phyloP scores from a whole-genome alignment of 1,140 invertebrate genomes.

The Musca domestica region DNA sequence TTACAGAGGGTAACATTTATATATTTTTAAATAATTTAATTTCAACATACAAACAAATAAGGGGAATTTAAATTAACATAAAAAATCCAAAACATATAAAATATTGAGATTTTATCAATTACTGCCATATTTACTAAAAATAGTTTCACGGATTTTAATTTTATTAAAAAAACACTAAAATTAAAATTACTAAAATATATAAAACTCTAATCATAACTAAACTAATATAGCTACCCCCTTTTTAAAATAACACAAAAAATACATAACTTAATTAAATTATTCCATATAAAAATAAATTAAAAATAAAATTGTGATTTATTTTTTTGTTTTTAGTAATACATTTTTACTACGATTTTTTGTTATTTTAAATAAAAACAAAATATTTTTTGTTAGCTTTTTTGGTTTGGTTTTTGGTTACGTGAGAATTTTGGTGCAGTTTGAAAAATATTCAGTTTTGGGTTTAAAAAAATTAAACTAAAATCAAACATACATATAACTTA shows the following conservation, averaged over 20 bases:
- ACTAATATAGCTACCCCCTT: conserved; percentile 27
- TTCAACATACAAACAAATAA: no score
- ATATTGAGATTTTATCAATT: neutral
- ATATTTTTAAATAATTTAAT: neutral
- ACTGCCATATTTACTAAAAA: neutral
- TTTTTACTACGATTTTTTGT: no score
- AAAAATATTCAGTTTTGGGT: neutral
- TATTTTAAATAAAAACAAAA: no score
- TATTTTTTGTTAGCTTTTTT: neutral
- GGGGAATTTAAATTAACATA: neutral
- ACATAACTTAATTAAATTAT: no score
- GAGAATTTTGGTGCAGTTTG: conserved; percentile 25
- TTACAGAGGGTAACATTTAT: conserved; percentile 21
- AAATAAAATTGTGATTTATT: neutral
- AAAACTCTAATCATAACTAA: neutral
- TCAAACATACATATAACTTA: neutral
- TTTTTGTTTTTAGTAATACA: neutral
- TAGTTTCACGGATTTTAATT: conserved; percentile 8
- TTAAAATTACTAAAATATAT: neutral
- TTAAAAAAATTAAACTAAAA: conserved; percentile 17
- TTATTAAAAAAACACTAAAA: neutral
- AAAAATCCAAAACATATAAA: neutral
- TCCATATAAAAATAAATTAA: conserved; percentile 1
- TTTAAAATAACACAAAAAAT: conserved; percentile 16
- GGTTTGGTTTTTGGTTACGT: conserved; percentile 19